Base-by-base conservation (phyloP, 1,140 invertebrate genomes). In the Delia radicum region DNA sequence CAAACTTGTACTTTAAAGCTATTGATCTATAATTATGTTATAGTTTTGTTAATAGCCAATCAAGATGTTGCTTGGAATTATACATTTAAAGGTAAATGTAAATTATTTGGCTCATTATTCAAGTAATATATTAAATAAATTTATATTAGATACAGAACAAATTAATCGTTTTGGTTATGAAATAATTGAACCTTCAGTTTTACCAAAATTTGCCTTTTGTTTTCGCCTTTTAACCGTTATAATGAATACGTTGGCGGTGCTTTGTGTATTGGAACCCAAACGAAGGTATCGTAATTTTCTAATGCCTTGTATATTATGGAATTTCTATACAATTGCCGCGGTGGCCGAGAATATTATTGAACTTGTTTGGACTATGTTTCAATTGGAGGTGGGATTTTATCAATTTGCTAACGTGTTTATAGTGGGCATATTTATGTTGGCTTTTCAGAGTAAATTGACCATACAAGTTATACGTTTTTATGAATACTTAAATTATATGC, bases 401-500 rank as follows among this genome's bases (percentile, higher is more conserved):
- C 28, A 55, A 29, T 69, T 75, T 55, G 12, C 37, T 13, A 77
- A 62, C 21, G 46, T 77, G 12, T 74, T 28, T 37, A 46, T 77
- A 33, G 74, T 74, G 33, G 76, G 73, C 26, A 48, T 63, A 72
- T 77, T 77, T 75, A 72, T 75, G 31, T 71, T 74, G 42, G 31
- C 28, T 26, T 73, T 77, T 42, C 73, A 75, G 29, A 62, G 29
- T 21, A 75, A 75, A 75, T 75, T 77, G 46, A 72, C 73, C n/a
- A 21, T 77, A 31, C 73, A 77, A 77, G 33, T 75, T n/a, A 21
- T 77, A 21, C 31, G 67, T 73, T 77, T 77, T 48, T 77, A 77
- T 48, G 76, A 77, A 31, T 75, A 77, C 67, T 71, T 77, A 62
- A 69, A 77, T 69, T 77, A 74, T 26, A 28, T 74, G 37, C 6